Base-by-base conservation (phyloP, 2,888 invertebrate genomes). In the Orthosia cruda region DNA sequence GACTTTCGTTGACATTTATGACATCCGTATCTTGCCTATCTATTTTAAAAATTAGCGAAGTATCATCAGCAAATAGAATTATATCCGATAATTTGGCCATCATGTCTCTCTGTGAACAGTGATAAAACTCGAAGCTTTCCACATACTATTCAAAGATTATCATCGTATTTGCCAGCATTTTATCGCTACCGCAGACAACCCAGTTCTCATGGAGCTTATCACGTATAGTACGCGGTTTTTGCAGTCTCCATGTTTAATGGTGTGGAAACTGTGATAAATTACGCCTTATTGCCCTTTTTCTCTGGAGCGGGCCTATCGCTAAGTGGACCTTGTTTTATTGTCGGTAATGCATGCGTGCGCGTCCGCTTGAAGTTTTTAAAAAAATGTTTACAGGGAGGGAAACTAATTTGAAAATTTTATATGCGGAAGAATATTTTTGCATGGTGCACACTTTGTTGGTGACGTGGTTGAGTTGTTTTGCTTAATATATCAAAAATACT, bases 241-340 rank as follows among this genome's bases (percentile, higher is more conserved):
- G 93, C 93, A 92, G 93, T 92, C 93, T 94, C 91, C 92, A 89
- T 93, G 94, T 95, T 96, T 92, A 96, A 96, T 96, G 96, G 95
- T 90, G 91, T 90, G 92, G 94, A 96, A 96, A 95, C 93, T 92
- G 94, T 95, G 96, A 96, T 96, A 96, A 95, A 96, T 95, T 94
- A 94, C 92, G 89, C 90, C 92, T 91, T 96, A 95, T 96, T 95
- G 94, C 91, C 90, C 93, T 95, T 95, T 96, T 91, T 93, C 91
- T 91, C 90, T 89, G 86, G 87, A 88, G 88, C 66, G 89, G 78
- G 91, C 92, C 92, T 92, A 92, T 91, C 91, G 90, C 89, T 91
- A 91, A 90, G 90, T 92, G 89, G 88, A 80, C 87, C 88, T 88
- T 91, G 91, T 93, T 93, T 94, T 93, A 93, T 91, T 93, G 90